A percentile compares a stretch with the other conserved stretches of the same genome.
Conservation (phyloP, 2,797 vertebrate genomes). For the Anabas testudineus region DNA sequence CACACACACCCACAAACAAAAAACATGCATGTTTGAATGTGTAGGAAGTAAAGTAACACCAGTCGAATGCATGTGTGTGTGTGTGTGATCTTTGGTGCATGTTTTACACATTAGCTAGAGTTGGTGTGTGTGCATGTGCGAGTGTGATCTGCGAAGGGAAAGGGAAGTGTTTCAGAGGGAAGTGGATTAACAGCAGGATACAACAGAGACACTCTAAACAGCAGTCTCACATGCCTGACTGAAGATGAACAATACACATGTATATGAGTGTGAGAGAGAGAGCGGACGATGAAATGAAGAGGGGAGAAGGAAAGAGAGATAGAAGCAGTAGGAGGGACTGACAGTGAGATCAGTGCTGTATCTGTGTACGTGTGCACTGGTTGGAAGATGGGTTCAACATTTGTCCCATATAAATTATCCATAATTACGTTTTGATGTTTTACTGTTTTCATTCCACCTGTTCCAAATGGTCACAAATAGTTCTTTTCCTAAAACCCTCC, state of each 20-base stretch:
- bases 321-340: constrained; percentile 30
- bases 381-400: too few species aligned
- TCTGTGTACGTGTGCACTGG: neutral
- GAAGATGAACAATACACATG: constrained; percentile 62
- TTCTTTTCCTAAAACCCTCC: too few species aligned
- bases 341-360: constrained; percentile 14
- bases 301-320: constrained; percentile 19
- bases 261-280: constrained; percentile 17
- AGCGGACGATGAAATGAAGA: constrained; percentile 27
- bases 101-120: constrained; percentile 29
- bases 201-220: constrained; percentile 69
- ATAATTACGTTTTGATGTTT: too few species aligned
- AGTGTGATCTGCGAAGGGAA: constrained; percentile 59
- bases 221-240: constrained; percentile 54
- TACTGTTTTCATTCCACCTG: too few species aligned
- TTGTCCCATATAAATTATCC: too few species aligned
- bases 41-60: constrained; percentile 42
- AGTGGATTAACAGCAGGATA: constrained; percentile 81
- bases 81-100: constrained; percentile 7
- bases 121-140: constrained; percentile 33
- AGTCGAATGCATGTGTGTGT: constrained; percentile 15
- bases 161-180: constrained; percentile 73
- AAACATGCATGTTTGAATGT: constrained; percentile 30
- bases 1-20: constrained; percentile 2
- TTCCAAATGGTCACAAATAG: too few species aligned